These are phyloP conservation scores for Columba janthina DNA, from an alignment of 2,113 vertebrate genomes.

Conservation along the genomic window DNA sequence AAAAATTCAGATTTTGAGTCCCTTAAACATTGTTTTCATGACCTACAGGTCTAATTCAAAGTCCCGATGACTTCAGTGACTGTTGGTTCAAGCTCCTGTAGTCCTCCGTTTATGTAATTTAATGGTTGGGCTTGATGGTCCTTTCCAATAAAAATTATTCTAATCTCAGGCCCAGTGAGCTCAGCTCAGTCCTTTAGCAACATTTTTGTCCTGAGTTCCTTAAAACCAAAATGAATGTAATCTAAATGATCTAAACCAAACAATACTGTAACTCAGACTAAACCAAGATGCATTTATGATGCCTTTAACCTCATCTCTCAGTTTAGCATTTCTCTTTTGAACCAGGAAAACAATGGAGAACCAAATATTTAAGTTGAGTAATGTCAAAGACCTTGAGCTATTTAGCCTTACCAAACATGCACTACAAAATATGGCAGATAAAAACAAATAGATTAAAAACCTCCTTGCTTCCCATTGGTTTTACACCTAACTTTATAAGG, in stretches of 20 bases:
- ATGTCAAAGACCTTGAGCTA: background rate
- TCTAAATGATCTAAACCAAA: background rate
- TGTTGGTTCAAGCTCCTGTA: background rate
- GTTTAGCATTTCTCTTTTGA: background rate
- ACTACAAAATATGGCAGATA: background rate
- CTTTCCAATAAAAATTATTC: background rate
- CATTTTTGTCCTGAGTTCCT: background rate
- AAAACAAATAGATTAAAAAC: background rate
- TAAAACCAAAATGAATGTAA: background rate
- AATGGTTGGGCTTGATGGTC: no score
- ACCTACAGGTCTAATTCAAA: background rate
- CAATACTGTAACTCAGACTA: background rate
- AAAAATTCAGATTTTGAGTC: background rate
- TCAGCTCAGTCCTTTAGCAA: background rate
- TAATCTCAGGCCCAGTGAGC: background rate
- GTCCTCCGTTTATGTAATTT: background rate
- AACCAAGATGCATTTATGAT: background rate
- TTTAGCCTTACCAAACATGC: background rate
- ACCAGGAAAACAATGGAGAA: background rate
- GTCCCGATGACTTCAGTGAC: fast-evolving
- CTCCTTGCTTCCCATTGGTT: background rate
- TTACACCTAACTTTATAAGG: background rate
- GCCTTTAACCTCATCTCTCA: background rate
- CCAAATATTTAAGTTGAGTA: background rate
- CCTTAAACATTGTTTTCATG: background rate